Conservation (phyloP, 1,140 invertebrate species). For the Oedothorax gibbosus region DNA sequence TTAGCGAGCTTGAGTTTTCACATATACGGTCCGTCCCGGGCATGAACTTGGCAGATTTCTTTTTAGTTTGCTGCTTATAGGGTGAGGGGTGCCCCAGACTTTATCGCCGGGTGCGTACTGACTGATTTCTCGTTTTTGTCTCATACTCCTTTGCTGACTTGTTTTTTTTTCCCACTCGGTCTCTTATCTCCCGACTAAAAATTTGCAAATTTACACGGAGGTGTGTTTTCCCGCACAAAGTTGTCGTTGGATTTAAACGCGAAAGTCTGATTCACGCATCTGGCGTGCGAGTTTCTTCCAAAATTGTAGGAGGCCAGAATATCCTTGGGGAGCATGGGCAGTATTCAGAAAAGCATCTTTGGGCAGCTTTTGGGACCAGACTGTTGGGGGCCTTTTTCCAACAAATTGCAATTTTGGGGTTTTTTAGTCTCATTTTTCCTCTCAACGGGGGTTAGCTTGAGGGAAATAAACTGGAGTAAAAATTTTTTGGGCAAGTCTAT, state of each 20-base stretch:
- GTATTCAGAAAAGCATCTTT: background rate
- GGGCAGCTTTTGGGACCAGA: background rate
- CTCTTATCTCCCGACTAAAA: background rate
- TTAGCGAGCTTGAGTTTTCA: background rate
- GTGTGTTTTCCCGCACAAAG: constrained; percentile 6
- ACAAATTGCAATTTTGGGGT: background rate
- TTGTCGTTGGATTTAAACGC: background rate
- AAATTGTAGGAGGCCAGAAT: constrained; percentile 6
- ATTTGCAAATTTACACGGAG: background rate
- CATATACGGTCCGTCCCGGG: background rate
- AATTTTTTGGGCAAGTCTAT: background rate
- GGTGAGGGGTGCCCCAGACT: background rate
- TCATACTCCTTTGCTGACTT: background rate
- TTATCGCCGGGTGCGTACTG: too few species aligned
- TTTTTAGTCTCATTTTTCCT: constrained; percentile 9
- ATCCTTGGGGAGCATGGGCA: background rate
- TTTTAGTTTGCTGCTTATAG: background rate
- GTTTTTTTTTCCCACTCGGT: background rate
- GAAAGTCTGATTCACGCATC: background rate
- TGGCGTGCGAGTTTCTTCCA: background rate
- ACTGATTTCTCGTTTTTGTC: background rate
- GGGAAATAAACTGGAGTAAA: constrained; percentile 1
- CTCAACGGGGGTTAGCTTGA: background rate
- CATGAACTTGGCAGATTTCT: background rate
- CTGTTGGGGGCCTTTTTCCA: background rate